A percentile compares a stretch with the other conserved stretches of the same genome.
phyloP scores from a whole-genome alignment of 2,113 vertebrate species.

The Callithrix jacchus region DNA sequence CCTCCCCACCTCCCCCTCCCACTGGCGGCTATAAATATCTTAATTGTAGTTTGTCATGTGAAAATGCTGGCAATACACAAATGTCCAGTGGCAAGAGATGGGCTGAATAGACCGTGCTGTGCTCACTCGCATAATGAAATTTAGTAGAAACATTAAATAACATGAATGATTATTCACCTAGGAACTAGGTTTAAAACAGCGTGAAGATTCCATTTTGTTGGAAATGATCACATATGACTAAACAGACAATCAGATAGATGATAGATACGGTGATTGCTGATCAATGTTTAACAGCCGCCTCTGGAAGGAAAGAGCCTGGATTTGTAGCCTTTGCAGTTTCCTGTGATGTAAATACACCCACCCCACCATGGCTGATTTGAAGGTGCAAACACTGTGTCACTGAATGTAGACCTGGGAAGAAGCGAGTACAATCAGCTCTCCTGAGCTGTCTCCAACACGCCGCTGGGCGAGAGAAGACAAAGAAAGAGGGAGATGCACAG shows the following conservation, averaged over 20 bases:
- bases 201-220: not conserved
- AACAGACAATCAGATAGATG: not conserved
- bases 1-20: too few species aligned
- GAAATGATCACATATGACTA: not conserved
- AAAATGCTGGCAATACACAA: not conserved
- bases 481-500: too few species aligned
- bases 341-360: not conserved
- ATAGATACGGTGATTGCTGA: too few species aligned
- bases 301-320: not conserved
- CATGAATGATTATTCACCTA: not conserved
- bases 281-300: not conserved
- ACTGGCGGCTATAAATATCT: not conserved
- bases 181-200: not conserved
- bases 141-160: not conserved
- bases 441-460: not conserved
- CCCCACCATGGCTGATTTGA: not conserved
- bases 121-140: not conserved
- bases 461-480: not conserved
- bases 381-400: not conserved
- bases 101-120: not conserved
- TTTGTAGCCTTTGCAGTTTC: not conserved
- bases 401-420: not conserved
- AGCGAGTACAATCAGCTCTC: too few species aligned
- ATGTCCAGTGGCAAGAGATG: not conserved
- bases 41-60: not conserved